These are phyloP conservation scores for Microtus ochrogaster DNA, from an alignment of 2,113 vertebrate genomes.

Conservation along the genomic window DNA sequence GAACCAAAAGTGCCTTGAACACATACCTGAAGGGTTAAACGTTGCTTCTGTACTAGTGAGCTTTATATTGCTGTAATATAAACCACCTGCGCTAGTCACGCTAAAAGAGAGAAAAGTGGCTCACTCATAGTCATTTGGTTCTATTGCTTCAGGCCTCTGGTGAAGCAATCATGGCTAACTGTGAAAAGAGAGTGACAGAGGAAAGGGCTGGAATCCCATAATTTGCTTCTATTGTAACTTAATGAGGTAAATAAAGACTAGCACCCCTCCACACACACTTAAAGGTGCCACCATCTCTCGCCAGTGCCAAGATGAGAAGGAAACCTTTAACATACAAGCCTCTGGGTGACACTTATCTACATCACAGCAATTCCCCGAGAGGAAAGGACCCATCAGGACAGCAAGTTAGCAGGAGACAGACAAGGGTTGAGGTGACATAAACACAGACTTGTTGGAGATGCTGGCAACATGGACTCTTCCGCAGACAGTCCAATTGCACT, in stretches of 20 bases:
- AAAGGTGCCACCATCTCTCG: not conserved
- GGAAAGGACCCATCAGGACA: not conserved
- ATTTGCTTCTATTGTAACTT: too few species aligned
- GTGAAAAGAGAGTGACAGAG: not conserved
- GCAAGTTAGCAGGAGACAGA: not conserved
- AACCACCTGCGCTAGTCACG: not conserved
- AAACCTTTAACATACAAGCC: not conserved
- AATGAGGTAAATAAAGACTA: not conserved
- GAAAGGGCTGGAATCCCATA: not conserved
- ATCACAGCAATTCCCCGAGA: not conserved
- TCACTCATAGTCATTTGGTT: not conserved
- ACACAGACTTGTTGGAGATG: too few species aligned
- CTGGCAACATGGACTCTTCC: not conserved
- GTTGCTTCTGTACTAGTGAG: not conserved
- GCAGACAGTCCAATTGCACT: not conserved
- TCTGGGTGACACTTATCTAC: not conserved
- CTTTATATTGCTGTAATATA: not conserved
- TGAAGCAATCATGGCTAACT: not conserved
- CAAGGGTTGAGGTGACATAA: not conserved
- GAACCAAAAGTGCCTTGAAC: conserved; percentile 2
- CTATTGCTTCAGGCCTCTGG: not conserved
- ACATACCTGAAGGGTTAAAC: not conserved
- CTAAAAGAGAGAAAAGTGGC: not conserved
- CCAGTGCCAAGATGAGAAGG: not conserved
- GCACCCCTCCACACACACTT: not conserved